Conservation (phyloP, 2,113 vertebrate genomes). For the Macrotis lagotis region DNA sequence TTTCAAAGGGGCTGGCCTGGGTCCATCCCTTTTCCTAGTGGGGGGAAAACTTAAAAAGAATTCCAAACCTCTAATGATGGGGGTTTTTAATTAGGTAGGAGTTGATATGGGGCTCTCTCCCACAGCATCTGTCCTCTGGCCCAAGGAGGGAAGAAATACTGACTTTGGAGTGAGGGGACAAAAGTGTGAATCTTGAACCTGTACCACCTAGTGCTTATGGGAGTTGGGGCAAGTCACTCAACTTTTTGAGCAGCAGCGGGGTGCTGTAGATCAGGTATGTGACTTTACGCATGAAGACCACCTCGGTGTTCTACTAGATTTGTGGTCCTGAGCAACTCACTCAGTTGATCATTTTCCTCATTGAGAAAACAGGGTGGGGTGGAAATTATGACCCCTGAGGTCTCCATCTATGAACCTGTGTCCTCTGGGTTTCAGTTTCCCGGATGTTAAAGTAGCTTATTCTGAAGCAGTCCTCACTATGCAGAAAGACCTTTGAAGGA, state of each 20-base stretch:
- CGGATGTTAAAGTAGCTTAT: not conserved
- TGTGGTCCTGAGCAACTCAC: not conserved
- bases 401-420: not conserved
- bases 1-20: not conserved
- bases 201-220: not conserved
- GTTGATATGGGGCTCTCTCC: not conserved
- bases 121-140: no score
- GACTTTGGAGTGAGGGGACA: not conserved
- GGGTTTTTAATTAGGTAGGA: not conserved
- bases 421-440: not conserved
- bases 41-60: not conserved
- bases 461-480: not conserved
- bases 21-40: not conserved
- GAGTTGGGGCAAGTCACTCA: not conserved
- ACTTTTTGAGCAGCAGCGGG: not conserved
- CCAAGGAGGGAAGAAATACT: not conserved
- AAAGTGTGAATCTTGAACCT: not conserved
- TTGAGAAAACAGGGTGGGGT: not conserved
- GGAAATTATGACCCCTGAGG: not conserved
- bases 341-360: not conserved
- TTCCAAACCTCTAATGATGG: not conserved
- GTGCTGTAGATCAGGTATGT: not conserved
- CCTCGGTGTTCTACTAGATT: not conserved
- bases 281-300: not conserved
- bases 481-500: not conserved